Evolutionary conservation across 2,113 vertebrate species (phyloP), one percentile per base, ranked within the genome.

Genomic region (Gopherus flavomarginatus): DNA sequence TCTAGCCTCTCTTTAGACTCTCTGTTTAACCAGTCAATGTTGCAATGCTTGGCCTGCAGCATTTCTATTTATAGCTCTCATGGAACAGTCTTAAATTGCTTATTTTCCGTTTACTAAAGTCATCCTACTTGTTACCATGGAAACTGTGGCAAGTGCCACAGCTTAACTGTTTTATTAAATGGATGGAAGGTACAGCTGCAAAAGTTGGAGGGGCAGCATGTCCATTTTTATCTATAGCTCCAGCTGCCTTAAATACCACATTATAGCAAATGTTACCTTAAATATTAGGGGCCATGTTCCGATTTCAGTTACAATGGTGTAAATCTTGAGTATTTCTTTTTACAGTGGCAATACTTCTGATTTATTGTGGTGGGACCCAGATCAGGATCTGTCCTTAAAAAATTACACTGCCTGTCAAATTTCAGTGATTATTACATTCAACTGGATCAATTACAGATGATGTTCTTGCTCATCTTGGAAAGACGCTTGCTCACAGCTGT

Each of bases 51-150:
- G 92, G 97, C 97, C 98, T 98, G 96, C 97, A 98, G 98, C 97
- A 87, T 53, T 97, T 97, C 98, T 98, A 98, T 98, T 98, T 99
- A 98, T 98, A 98, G 97, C 90, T 89, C 94, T 98, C 98, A 97
- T 98, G 88, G 97, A 98, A 97, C 96, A 96, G 96, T 95, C 97
- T 98, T 98, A 98, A 98, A 98, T 98, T 98, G 98, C 97, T 98
- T 99, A 98, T 98, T 98, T 98, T 99, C 98, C 98, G 97, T 99
- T 99, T 98, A 98, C 98, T 98, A 98, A 98, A 98, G 98, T 98
- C 94, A 96, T 97, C 98, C 96, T 82, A 87, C 98, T 98, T 97
- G 98, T 98, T 98, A 95, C 98, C 96, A 98, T 98, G 97, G 98
- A 91, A 98, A 99, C 98, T 79, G 75, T 96, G 97, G 97, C 97